Conservation (phyloP, 2,113 vertebrate species). For the Clarias magur region DNA sequence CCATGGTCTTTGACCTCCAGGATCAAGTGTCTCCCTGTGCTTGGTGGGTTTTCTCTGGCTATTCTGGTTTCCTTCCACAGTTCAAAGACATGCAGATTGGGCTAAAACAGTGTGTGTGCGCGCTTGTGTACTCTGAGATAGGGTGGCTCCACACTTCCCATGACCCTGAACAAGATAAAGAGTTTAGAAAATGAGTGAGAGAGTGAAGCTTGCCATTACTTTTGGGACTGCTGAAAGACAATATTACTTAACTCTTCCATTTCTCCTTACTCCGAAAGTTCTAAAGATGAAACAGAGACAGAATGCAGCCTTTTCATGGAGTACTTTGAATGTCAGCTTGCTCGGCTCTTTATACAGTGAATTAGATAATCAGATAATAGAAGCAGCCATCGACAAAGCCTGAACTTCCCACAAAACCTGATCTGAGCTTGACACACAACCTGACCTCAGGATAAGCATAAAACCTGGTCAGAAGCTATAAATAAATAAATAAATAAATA, state of each 20-base stretch:
- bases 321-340: slow-evolving; percentile 24
- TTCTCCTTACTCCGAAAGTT: background rate
- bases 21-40: no score
- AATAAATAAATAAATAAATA: no score
- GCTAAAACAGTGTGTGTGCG: no score
- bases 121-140: no score
- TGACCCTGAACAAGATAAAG: no score
- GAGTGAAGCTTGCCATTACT: background rate
- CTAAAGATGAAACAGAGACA: slow-evolving; percentile 24
- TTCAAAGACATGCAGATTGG: no score
- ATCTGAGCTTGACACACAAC: background rate
- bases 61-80: no score
- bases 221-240: background rate
- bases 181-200: no score
- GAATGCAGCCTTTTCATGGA: slow-evolving; percentile 23
- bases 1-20: no score
- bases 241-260: slow-evolving; percentile 8
- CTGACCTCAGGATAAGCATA: background rate
- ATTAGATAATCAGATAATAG: slow-evolving; percentile 15
- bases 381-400: slow-evolving; percentile 32
- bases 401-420: background rate
- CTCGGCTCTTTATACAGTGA: slow-evolving; percentile 2
- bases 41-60: no score
- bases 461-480: background rate
- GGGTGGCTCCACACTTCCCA: no score